Percentiles rank a stretch among this genome's conserved stretches.
These are phyloP conservation scores for Sinocyclocheilus anophthalmus DNA, from an alignment of 2,113 vertebrate genomes.

Conservation along the genomic window DNA sequence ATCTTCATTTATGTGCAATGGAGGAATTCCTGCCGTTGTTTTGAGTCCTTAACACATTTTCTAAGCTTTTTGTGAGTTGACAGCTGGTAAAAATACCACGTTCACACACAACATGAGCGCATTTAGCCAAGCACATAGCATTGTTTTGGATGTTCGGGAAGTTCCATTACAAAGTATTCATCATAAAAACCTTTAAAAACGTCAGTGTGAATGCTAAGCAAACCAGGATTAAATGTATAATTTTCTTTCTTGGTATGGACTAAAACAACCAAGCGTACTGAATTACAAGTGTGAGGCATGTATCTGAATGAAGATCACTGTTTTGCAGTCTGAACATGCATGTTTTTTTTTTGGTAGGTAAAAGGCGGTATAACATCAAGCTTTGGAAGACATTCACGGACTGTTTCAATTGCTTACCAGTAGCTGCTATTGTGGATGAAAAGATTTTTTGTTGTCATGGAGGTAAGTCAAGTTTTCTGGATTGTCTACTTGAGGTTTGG, in stretches of 20 bases:
- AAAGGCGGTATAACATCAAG: slow-evolving; percentile 97
- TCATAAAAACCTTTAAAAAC: not conserved
- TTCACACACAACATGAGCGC: not conserved
- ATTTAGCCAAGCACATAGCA: not conserved
- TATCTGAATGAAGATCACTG: too few relatives aligned
- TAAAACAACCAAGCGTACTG: not conserved
- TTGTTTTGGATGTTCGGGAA: not conserved
- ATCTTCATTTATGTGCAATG: not conserved
- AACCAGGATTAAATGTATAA: not conserved
- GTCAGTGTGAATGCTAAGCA: not conserved
- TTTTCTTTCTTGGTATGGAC: not conserved
- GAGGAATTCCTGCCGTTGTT: not conserved
- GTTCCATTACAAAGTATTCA: too few relatives aligned
- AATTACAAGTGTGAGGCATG: not conserved
- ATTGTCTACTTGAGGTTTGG: not conserved
- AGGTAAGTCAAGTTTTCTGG: slow-evolving; percentile 72
- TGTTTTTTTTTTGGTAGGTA: slow-evolving; percentile 77
- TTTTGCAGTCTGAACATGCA: too few relatives aligned
- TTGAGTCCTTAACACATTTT: not conserved
- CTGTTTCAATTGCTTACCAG: slow-evolving; percentile 92
- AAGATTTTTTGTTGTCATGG: slow-evolving; percentile 99
- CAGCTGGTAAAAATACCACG: too few relatives aligned
- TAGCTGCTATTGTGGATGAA: slow-evolving; percentile 95
- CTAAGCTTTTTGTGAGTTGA: not conserved
- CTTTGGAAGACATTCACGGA: slow-evolving; percentile 81